Base-by-base conservation (phyloP, 2,888 invertebrate species). In the Cataglyphis albicans region DNA sequence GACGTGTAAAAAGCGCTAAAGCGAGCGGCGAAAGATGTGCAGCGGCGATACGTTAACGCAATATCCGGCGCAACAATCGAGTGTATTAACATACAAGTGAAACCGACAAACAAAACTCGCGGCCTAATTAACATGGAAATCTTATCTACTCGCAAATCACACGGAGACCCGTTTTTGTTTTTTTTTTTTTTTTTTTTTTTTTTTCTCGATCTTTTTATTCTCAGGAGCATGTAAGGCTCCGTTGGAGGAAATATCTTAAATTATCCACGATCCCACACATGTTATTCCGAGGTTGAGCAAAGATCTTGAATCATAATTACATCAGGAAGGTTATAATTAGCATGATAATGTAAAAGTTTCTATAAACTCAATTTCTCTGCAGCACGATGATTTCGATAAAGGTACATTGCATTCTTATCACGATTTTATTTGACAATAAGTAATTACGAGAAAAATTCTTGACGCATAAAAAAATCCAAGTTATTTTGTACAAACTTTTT, bases 71-170 rank as follows among this genome's bases (percentile, higher is more conserved):
- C 44, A 70, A 80, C 59, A 61, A 57, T 38, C 59, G 59, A 18
- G 44, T 35, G 59, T 70, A 80, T 80, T 80, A 80, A 80, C 78
- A 78, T 78, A 78, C 59, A 80, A 80, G 70, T 25, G 78, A 80
- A 80, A 80, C 78, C 78, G 68, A 68, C 78, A 25, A 41, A 68
- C n/a, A 52, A 59, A 68, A 59, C 70, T 70, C 78, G 70, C 59
- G 68, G 78, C 44, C 35, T 70, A 80, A 80, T 80, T 80, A 80
- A 80, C 70, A 80, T 70, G 78, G 78, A 80, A 80, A 80, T 80
- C 61, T 61, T 80, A 80, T 80, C 78, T 80, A 44, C 21, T 59
- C 32, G 41, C 70, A 70, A 80, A 70, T 80, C 78, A 59, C 35
- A 44, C 59, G 59, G 32, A 29, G 65, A 25, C 68, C 29, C 44